Evolutionary conservation across 53 echinoderm and acorn worm genomes (phyloP).

Genomic region (Paelopatides confundens): DNA sequence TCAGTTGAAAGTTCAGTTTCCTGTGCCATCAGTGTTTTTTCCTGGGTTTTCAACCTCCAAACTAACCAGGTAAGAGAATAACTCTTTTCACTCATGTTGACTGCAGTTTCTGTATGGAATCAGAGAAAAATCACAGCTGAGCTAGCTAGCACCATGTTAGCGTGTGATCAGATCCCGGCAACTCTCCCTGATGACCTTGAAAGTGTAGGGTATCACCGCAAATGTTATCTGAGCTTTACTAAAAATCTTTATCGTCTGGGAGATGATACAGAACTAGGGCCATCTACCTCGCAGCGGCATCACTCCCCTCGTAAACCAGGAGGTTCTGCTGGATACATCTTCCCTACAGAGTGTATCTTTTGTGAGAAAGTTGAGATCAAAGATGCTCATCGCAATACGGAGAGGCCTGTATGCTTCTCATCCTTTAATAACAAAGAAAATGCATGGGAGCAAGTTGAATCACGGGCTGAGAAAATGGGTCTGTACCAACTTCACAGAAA

Average conservation of each 20-base stretch:
- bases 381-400: conserved; percentile 21
- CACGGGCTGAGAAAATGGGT: conserved; percentile 53
- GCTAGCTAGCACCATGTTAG: too few species aligned
- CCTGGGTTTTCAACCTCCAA: too few species aligned
- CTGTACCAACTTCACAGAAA: background rate
- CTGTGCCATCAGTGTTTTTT: too few species aligned
- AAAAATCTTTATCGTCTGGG: conserved; percentile 52
- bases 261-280: conserved; percentile 34
- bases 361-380: conserved; percentile 56
- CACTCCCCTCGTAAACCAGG: conserved; percentile 35
- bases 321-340: conserved; percentile 22
- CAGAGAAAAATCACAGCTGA: too few species aligned
- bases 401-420: conserved; percentile 28
- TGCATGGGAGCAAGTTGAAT: conserved; percentile 52
- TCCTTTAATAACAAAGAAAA: conserved; percentile 50
- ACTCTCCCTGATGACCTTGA: conserved; percentile 43
- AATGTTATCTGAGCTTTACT: conserved; percentile 55
- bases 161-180: conserved; percentile 51
- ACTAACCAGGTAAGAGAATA: too few species aligned
- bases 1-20: too few species aligned
- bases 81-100: too few species aligned
- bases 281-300: conserved; percentile 30
- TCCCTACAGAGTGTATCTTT: conserved; percentile 62
- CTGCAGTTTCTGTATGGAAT: too few species aligned
- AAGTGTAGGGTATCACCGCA: conserved; percentile 51